A percentile compares a stretch with the other conserved stretches of the same genome.
Evolutionary conservation across 2,888 invertebrate genomes (phyloP).

Genomic region (Dicranocentrus wangi): DNA sequence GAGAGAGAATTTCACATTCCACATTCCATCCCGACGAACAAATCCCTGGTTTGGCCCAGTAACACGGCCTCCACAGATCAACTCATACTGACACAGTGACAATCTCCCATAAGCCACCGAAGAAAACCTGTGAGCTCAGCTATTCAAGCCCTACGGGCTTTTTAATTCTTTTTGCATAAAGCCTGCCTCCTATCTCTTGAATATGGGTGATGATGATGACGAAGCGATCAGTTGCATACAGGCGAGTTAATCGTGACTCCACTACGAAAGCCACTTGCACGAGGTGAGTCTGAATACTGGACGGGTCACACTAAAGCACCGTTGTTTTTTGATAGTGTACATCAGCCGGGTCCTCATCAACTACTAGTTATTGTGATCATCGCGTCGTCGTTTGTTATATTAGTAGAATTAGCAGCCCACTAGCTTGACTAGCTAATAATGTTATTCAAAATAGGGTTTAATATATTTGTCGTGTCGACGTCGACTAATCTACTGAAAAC

Average conservation of each 20-base stretch:
- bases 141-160: constrained; percentile 43
- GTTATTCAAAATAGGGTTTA: constrained; percentile 26
- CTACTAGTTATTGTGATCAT: constrained; percentile 48
- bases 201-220: constrained; percentile 25
- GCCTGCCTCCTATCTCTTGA: constrained; percentile 20
- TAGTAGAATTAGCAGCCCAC: not conserved
- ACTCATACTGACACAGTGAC: constrained; percentile 58
- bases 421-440: constrained; percentile 15
- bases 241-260: constrained; percentile 31
- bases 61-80: constrained; percentile 49
- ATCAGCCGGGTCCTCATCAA: constrained; percentile 52
- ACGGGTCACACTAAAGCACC: constrained; percentile 46
- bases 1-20: constrained; percentile 12
- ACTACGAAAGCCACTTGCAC: constrained; percentile 27
- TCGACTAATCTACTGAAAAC: constrained; percentile 37
- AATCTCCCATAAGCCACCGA: constrained; percentile 61
- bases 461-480: constrained; percentile 25
- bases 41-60: constrained; percentile 52
- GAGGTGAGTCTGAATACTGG: constrained; percentile 43
- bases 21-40: constrained; percentile 51
- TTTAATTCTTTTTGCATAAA: constrained; percentile 33
- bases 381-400: constrained; percentile 33
- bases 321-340: constrained; percentile 43
- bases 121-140: constrained; percentile 26
- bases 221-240: constrained; percentile 29